Evolutionary conservation across 2,888 invertebrate genomes (phyloP).

Genomic region (Chromoteleia sp.): DNA sequence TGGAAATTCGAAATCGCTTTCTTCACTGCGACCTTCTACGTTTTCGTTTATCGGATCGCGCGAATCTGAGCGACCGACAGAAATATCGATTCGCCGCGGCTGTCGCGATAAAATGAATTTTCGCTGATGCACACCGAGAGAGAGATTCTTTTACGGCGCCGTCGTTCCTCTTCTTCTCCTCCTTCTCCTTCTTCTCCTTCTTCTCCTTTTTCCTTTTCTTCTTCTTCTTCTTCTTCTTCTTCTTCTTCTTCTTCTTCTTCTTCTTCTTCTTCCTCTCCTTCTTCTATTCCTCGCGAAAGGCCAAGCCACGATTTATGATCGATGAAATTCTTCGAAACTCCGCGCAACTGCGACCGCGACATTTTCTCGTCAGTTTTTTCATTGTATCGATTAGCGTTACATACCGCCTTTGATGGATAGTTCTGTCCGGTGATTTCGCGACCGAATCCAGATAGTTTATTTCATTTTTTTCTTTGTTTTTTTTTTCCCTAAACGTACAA

Average conservation of each 20-base stretch:
- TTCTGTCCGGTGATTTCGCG: neutral
- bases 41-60: constrained; percentile 38
- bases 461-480: neutral
- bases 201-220: neutral
- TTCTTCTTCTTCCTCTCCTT: neutral
- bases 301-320: constrained; percentile 50
- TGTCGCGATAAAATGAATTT: constrained; percentile 63
- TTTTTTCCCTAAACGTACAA: neutral
- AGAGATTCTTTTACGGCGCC: constrained; percentile 39
- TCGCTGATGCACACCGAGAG: constrained; percentile 28
- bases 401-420: neutral
- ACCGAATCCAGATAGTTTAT: neutral
- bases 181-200: no score
- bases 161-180: constrained; percentile 5
- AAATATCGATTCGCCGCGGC: constrained; percentile 54
- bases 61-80: constrained; percentile 32
- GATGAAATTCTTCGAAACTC: constrained; percentile 28
- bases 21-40: constrained; percentile 9
- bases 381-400: neutral
- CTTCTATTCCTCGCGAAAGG: constrained; percentile 3
- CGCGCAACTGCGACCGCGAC: constrained; percentile 19
- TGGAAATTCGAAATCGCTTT: constrained; percentile 18
- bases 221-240: no score
- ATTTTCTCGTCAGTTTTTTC: constrained; percentile 22
- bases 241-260: no score